phyloP scores from a whole-genome alignment of 2,888 invertebrate genomes.

The Acanthoscelides obtectus region DNA sequence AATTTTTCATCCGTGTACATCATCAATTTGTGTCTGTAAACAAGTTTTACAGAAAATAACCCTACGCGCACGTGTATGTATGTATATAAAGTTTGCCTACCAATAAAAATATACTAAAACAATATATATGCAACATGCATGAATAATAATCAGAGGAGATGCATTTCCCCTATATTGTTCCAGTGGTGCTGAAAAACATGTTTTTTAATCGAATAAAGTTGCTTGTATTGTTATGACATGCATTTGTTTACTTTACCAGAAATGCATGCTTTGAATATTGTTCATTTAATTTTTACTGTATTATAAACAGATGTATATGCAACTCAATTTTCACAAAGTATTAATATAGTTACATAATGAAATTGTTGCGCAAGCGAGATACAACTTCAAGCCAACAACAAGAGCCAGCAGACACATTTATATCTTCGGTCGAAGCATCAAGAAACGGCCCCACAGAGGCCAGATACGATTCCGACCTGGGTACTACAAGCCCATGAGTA shows the following conservation, averaged over 20 bases:
- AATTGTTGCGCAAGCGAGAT: too few relatives aligned
- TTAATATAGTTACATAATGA: too few relatives aligned
- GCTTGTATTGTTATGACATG: not conserved
- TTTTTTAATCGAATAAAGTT: not conserved
- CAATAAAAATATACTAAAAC: not conserved
- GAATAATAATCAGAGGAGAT: not conserved
- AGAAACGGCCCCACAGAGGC: too few relatives aligned
- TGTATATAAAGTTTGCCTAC: not conserved
- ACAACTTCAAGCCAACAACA: too few relatives aligned
- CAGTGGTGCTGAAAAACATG: not conserved
- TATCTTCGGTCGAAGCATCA: too few relatives aligned
- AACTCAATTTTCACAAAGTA: too few relatives aligned
- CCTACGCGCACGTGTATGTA: not conserved
- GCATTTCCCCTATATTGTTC: not conserved
- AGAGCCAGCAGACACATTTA: too few relatives aligned
- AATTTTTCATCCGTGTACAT: not conserved
- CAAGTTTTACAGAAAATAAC: not conserved
- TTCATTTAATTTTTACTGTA: not conserved
- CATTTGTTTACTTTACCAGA: not conserved
- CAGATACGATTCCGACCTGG: too few relatives aligned
- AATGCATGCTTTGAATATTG: not conserved
- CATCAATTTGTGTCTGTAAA: not conserved
- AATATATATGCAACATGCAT: not conserved
- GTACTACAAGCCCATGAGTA: too few relatives aligned
- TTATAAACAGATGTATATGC: too few relatives aligned